Base-by-base conservation (phyloP, 2,888 invertebrate genomes). In the Drosophila algonquin region DNA sequence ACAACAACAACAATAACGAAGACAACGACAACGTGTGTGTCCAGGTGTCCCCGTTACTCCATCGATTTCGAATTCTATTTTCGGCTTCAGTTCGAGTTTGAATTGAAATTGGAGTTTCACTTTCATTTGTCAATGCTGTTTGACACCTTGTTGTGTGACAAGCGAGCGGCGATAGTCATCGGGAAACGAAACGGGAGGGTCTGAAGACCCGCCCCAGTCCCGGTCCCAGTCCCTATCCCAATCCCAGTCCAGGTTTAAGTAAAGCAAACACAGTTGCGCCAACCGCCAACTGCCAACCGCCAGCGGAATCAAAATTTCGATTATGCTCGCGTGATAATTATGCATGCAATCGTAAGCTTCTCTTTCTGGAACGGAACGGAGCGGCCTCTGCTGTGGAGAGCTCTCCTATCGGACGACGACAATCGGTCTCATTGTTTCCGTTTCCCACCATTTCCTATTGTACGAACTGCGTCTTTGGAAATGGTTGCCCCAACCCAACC, bases 341-440 rank as follows among this genome's bases (percentile, higher is more conserved):
- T 84, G 83, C 79, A 80, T 61, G 77, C 71, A 70, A 70, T 72
- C 70, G 64, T 51, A 64, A 67, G 67, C 67, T 56, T 67, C 67
- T 61, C 67, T 30, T n/a, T 35, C 44, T 14, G 44, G 35, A 30
- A 47, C 27, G 35, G 16, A 44, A 54, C 44, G 50, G 54, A 73
- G 68, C 62, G 63, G 47, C 60, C 56, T 64, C 44, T n/a, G 47
- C 65, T 52, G 53, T 30, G 35, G 35, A 12, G 12, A 12, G 5
- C 35, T 35, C 12, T 12, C 45, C 63, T 81, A 88, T 87, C 84
- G 76, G 57, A 54, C 76, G 90, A 86, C 89, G 90, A 90, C 90
- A 90, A 90, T 90, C 90, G 80, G 83, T 85, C 87, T 89, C 90
- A 90, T 90, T 90, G 90, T 90, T 88, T 89, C 80, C 89, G 82